Conservation (phyloP, 92 coral and sea anemone species). For the Phenganax marumi region DNA sequence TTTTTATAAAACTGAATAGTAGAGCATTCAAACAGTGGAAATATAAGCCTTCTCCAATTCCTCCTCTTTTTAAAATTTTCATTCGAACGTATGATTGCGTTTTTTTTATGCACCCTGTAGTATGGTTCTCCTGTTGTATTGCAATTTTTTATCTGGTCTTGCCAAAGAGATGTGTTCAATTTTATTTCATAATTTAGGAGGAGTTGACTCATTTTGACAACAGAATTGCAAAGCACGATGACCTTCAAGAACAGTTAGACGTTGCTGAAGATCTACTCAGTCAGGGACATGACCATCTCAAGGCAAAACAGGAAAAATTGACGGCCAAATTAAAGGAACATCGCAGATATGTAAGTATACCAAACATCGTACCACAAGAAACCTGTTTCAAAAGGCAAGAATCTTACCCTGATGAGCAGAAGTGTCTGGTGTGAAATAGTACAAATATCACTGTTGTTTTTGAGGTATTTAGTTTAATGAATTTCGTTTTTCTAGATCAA, state of each 20-base stretch:
- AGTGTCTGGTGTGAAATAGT: background rate
- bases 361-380: background rate
- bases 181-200: slow-evolving; percentile 51
- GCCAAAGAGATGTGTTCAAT: background rate
- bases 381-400: background rate
- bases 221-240: slow-evolving; percentile 79
- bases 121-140: background rate
- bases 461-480: background rate
- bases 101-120: no score
- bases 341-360: slow-evolving; percentile 72
- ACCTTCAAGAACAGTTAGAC: slow-evolving; percentile 67
- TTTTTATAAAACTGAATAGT: no score
- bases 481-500: slow-evolving; percentile 64
- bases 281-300: slow-evolving; percentile 67
- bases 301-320: slow-evolving; percentile 65
- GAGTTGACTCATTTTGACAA: slow-evolving; percentile 88
- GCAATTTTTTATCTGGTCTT: background rate
- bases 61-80: no score
- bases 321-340: slow-evolving; percentile 75
- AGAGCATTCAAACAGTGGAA: no score
- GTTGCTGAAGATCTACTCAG: slow-evolving; percentile 62
- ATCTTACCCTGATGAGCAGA: background rate
- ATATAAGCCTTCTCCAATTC: no score
- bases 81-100: no score
- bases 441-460: background rate